Percentiles rank a stretch among this genome's conserved stretches.
These are phyloP conservation scores for Diarsia rubi DNA, from an alignment of 2,888 invertebrate species.

Conservation along the genomic window DNA sequence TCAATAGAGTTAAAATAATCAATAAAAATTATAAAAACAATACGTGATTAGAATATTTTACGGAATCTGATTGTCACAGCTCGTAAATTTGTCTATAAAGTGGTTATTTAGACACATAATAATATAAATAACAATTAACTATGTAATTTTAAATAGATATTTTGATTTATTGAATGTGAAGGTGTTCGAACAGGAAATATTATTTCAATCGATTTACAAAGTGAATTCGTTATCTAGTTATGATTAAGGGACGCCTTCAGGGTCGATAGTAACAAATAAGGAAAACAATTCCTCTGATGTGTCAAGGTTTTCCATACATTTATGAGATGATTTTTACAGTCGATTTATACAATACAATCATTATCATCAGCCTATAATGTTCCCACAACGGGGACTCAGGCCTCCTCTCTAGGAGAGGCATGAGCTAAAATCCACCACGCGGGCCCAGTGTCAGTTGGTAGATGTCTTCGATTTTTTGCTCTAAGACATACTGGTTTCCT, in stretches of 20 bases:
- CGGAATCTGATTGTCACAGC: constrained; percentile 37
- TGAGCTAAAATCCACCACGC: too few species aligned
- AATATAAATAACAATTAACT: constrained; percentile 55
- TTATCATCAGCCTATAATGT: too few species aligned
- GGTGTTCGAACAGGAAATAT: constrained; percentile 63
- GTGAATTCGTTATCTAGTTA: constrained; percentile 70
- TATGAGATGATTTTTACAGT: constrained; percentile 78
- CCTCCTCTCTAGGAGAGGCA: too few species aligned
- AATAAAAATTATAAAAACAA: constrained; percentile 9
- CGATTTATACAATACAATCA: constrained; percentile 37
- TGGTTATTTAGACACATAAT: constrained; percentile 47
- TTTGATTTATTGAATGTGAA: constrained; percentile 64
- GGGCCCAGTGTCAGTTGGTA: too few species aligned
- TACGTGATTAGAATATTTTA: constrained; percentile 25
- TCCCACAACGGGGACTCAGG: too few species aligned
- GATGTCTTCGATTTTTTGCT: too few species aligned
- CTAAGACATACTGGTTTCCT: too few species aligned
- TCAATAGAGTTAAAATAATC: neutral
- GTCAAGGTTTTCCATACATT: constrained; percentile 78
- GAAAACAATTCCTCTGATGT: constrained; percentile 81
- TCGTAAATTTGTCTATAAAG: constrained; percentile 53
- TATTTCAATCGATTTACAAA: constrained; percentile 52
- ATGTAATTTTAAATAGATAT: constrained; percentile 39
- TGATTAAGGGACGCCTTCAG: constrained; percentile 77
- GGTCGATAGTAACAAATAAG: constrained; percentile 81